phyloP scores from a whole-genome alignment of 2,888 invertebrate genomes.

The Parapristionchus giblindavisi region DNA sequence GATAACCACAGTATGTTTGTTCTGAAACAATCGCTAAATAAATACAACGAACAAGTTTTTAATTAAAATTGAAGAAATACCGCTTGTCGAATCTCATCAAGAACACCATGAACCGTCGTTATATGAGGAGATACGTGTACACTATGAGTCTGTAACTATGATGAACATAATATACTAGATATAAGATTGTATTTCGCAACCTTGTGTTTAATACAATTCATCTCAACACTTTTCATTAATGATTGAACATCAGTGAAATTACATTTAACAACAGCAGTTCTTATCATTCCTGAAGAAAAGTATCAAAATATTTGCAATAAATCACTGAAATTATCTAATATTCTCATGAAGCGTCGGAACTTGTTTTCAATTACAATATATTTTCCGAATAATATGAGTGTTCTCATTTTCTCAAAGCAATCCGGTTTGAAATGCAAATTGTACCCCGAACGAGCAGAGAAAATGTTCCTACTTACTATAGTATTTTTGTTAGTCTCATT shows the following conservation, averaged over 20 bases:
- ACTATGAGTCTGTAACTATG: background rate
- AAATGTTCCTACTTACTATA: too few relatives aligned
- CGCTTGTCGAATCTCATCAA: background rate
- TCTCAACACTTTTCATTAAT: slow-evolving; percentile 15
- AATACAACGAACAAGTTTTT: background rate
- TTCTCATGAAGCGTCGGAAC: too few relatives aligned
- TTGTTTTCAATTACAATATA: too few relatives aligned
- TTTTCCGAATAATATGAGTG: too few relatives aligned
- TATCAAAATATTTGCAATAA: too few relatives aligned
- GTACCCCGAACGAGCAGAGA: too few relatives aligned
- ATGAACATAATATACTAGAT: too few relatives aligned
- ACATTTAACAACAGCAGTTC: slow-evolving; percentile 47
- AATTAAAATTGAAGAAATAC: background rate
- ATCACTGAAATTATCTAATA: too few relatives aligned
- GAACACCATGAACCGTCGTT: background rate
- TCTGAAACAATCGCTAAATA: background rate
- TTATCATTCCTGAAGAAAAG: slow-evolving; percentile 28
- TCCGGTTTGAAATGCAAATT: too few relatives aligned
- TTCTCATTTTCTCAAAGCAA: too few relatives aligned
- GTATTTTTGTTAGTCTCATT: too few relatives aligned
- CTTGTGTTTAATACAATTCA: background rate
- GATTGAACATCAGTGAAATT: slow-evolving; percentile 44
- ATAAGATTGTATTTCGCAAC: background rate
- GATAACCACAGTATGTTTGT: slow-evolving; percentile 7
- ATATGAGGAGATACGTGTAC: background rate